These are phyloP conservation scores for Calameuta pallipes DNA, from an alignment of 2,888 invertebrate genomes.

Conservation along the genomic window DNA sequence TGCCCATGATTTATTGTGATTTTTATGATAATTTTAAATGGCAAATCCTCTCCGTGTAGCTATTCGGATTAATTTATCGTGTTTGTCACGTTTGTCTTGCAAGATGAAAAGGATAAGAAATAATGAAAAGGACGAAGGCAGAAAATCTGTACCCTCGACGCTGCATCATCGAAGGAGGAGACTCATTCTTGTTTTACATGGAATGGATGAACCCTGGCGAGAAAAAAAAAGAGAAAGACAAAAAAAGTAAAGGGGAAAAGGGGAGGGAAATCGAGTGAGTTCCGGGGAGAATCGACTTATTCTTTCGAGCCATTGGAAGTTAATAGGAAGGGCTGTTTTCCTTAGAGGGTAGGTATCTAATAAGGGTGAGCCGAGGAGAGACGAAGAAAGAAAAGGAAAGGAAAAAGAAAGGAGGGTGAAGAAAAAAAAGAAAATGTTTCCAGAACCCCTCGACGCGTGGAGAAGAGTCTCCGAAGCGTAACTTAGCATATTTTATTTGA, in stretches of 20 bases:
- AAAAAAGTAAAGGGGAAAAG: constrained; percentile 12
- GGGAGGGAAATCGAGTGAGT: constrained; percentile 24
- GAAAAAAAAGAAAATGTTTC: constrained; percentile 43
- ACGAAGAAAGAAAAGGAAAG: constrained; percentile 30
- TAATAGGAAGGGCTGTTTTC: constrained; percentile 34
- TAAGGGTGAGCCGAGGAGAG: constrained; percentile 12
- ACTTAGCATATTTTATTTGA: constrained; percentile 66
- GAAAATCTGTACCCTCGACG: not conserved
- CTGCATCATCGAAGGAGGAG: not conserved
- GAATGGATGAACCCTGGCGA: constrained; percentile 10
- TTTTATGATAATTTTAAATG: no score
- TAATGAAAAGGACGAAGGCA: constrained; percentile 10
- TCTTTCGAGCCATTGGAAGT: constrained; percentile 48
- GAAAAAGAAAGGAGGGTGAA: constrained; percentile 30
- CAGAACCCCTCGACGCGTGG: constrained; percentile 42
- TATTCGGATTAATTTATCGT: no score
- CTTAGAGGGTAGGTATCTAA: no score
- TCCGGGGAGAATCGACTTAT: constrained; percentile 25
- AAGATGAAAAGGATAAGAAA: constrained; percentile 11
- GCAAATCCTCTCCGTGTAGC: no score
- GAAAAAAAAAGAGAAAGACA: constrained; percentile 10
- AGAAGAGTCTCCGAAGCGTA: constrained; percentile 56
- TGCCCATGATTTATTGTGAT: no score
- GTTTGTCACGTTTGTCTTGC: not conserved
- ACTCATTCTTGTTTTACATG: not conserved